Percentiles rank a stretch among this genome's conserved stretches.
phyloP scores from a whole-genome alignment of 2,797 vertebrate species.

The Melopsittacus undulatus region DNA sequence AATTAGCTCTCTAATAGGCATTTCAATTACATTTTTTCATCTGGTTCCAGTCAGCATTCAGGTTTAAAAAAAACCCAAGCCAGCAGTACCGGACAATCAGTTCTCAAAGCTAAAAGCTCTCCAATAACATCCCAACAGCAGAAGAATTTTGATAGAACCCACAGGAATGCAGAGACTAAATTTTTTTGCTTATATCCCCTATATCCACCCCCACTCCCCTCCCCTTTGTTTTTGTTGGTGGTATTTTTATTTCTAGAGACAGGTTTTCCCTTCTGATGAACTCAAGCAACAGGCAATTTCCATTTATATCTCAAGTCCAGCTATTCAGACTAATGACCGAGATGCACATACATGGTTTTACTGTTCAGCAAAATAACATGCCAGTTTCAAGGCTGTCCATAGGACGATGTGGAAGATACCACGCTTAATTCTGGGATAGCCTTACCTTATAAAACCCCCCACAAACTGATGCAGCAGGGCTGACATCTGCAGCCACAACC shows the following conservation, averaged over 20 bases:
- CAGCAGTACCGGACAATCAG: conserved; percentile 34
- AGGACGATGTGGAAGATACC: background rate
- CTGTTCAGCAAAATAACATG: background rate
- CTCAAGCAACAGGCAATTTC: conserved; percentile 32
- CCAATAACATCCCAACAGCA: conserved; percentile 27
- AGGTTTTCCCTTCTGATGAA: conserved; percentile 35
- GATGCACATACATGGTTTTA: background rate
- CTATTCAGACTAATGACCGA: background rate
- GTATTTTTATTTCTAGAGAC: background rate
- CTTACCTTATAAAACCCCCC: background rate
- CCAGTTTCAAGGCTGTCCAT: background rate
- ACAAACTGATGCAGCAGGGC: background rate
- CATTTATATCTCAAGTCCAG: background rate
- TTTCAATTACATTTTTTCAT: conserved; percentile 47
- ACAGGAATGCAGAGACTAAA: conserved; percentile 42
- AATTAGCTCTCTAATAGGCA: background rate
- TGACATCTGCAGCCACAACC: background rate
- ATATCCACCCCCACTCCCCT: rapidly evolving
- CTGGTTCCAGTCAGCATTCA: conserved; percentile 38
- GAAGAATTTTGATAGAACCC: conserved; percentile 60
- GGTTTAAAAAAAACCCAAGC: conserved; percentile 24
- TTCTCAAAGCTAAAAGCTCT: conserved; percentile 34
- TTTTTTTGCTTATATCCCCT: background rate
- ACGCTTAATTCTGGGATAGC: background rate
- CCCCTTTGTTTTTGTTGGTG: rapidly evolving